Percentiles rank a stretch among this genome's conserved stretches.
These are phyloP conservation scores for Chroicocephalus ridibundus DNA, from an alignment of 2,113 vertebrate species.

Conservation along the genomic window DNA sequence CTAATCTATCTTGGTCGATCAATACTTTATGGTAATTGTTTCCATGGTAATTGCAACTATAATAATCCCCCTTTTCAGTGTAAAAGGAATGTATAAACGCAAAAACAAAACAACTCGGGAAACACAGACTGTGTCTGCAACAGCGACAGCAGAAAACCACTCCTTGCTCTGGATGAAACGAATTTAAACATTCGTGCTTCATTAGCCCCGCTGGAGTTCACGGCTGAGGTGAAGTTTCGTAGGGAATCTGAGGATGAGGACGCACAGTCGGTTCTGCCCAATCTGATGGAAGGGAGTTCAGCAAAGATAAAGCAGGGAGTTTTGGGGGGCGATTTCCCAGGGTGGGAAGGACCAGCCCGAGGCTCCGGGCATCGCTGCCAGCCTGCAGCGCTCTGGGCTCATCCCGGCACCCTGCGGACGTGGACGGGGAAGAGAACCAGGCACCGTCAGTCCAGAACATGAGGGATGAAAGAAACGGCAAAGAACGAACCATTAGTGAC, in stretches of 20 bases:
- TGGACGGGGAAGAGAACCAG: not conserved
- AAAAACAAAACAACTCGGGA: not conserved
- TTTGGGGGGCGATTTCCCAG: too few species aligned
- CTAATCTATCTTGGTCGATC: constrained; percentile 70
- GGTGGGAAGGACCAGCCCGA: not conserved
- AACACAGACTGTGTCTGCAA: not conserved
- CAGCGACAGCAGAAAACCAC: not conserved
- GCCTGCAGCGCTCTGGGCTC: not conserved
- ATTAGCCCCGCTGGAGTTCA: not conserved
- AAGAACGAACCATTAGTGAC: not conserved
- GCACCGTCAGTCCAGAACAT: not conserved
- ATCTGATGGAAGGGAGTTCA: accelerated
- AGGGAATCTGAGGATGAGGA: not conserved
- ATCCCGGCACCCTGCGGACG: accelerated
- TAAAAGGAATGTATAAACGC: not conserved
- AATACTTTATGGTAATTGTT: constrained; percentile 76
- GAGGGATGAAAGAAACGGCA: not conserved
- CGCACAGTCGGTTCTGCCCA: not conserved
- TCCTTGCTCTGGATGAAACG: not conserved
- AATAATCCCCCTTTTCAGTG: constrained; percentile 21
- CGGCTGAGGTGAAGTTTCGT: not conserved
- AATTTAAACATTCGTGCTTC: not conserved
- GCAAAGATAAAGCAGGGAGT: not conserved
- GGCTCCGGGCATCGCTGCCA: not conserved
- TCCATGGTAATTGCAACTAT: constrained; percentile 71